Percentiles rank a stretch among this genome's conserved stretches.
Evolutionary conservation across 2,888 invertebrate species (phyloP).

Genomic region (Habrosyne pyritoides): DNA sequence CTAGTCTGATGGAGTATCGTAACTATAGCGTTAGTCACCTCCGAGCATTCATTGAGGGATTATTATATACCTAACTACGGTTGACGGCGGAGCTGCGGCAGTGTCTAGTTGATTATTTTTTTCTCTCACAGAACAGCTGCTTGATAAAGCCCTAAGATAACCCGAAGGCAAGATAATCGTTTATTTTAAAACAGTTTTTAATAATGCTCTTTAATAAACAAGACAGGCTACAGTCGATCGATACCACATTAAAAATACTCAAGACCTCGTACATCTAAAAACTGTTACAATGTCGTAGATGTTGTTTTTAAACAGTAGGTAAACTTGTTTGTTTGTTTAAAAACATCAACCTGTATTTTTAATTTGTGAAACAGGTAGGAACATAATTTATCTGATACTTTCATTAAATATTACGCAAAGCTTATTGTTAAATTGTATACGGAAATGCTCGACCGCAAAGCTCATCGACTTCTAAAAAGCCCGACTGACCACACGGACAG

Average conservation of each 20-base stretch:
- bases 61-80: not conserved
- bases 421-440: constrained; percentile 8
- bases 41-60: not conserved
- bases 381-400: not conserved
- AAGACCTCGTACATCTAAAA: not conserved
- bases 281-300: not conserved
- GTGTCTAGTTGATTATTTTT: not conserved
- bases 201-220: too few relatives aligned
- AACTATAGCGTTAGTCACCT: constrained; percentile 1
- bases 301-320: too few relatives aligned
- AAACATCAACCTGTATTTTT: not conserved
- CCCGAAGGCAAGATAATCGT: not conserved
- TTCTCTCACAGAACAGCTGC: not conserved
- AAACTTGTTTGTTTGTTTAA: too few relatives aligned
- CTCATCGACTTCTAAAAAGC: constrained; percentile 53
- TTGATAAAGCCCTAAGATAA: not conserved
- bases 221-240: not conserved
- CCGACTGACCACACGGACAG: constrained; percentile 59
- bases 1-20: not conserved
- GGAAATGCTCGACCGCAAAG: constrained; percentile 66
- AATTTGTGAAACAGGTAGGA: not conserved
- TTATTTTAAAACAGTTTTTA: not conserved
- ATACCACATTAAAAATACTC: not conserved
- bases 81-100: not conserved
- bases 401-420: not conserved